Base-by-base conservation (phyloP, 1,140 invertebrate genomes). In the Macrobrachium nipponense region DNA sequence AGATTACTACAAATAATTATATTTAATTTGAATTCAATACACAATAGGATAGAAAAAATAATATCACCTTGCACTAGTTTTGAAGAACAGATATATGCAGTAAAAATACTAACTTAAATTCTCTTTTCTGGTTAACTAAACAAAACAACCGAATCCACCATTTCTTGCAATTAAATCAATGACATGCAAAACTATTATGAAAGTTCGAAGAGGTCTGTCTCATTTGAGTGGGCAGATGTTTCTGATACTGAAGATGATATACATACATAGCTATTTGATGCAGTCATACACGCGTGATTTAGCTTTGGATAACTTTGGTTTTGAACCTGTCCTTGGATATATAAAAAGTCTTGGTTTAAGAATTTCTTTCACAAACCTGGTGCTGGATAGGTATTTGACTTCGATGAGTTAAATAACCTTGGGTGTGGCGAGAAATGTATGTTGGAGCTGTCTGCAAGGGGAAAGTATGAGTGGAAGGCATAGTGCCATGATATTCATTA, bases 301-400 rank as follows among this genome's bases (percentile, higher is more conserved):
- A 36, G 36, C 66, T 20, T 70, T 70, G 5, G 66, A 70, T 76
- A 76, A 76, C n/a, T 23, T 75, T 76, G 23, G n/a, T 76, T 76
- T 4, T 76, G 44, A 76, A 10, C 36, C 18, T 76, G 44, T n/a
- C 73, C 73, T 36, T 70, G 66, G 66, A 10, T 20, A n/a, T 70
- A 5, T 36, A 36, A 36, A 36, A 17, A 70, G 66, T 70, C 66
- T 36, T 70, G 66, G 66, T 20, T 70, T 70, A 12, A 20, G n/a
- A 12, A 11, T n/a, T 11, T 2, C 66, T 36, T n/a, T 70, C 66
- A 70, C 66, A 36, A 4, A 36, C 4, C 27, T 36, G 27, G 27
- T 36, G 27, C 4, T 36, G 27, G 1, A 36, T 36, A 36, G 27
- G 27, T 36, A 36, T 36, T 36, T 36, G 27, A 36, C 27, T 4